These are phyloP conservation scores for Meloidogyne exigua DNA, from an alignment of 1,140 invertebrate species.

Conservation along the genomic window DNA sequence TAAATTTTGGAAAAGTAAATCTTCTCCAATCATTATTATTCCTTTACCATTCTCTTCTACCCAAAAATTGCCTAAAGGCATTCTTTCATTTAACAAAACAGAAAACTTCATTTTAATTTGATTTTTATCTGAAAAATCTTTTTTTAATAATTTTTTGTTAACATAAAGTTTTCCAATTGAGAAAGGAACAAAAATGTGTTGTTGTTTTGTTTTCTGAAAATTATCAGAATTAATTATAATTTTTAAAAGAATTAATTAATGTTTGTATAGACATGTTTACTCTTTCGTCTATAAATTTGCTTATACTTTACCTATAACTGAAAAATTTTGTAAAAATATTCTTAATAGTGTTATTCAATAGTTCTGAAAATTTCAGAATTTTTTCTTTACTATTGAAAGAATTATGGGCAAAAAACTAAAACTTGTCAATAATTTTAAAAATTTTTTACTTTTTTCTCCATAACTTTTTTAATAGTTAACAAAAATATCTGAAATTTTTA, in stretches of 20 bases:
- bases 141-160: not conserved
- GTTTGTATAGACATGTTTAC: too few species aligned
- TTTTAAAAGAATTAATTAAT: too few species aligned
- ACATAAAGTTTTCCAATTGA: slow-evolving; percentile 2
- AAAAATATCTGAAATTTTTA: not conserved
- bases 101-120: not conserved
- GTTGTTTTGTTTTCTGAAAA: not conserved
- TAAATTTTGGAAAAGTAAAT: not conserved
- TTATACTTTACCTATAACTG: too few species aligned
- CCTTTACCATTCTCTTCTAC: not conserved
- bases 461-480: too few species aligned
- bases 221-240: not conserved
- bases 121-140: not conserved
- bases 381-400: too few species aligned
- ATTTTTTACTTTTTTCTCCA: too few species aligned
- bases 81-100: not conserved
- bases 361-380: too few species aligned
- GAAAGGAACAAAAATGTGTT: not conserved
- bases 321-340: too few species aligned
- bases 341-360: too few species aligned
- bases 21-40: not conserved
- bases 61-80: not conserved
- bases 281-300: too few species aligned
- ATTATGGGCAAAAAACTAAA: too few species aligned
- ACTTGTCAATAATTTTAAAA: too few species aligned